These are phyloP conservation scores for Dicycla oo DNA, from an alignment of 2,888 invertebrate species.

Conservation along the genomic window DNA sequence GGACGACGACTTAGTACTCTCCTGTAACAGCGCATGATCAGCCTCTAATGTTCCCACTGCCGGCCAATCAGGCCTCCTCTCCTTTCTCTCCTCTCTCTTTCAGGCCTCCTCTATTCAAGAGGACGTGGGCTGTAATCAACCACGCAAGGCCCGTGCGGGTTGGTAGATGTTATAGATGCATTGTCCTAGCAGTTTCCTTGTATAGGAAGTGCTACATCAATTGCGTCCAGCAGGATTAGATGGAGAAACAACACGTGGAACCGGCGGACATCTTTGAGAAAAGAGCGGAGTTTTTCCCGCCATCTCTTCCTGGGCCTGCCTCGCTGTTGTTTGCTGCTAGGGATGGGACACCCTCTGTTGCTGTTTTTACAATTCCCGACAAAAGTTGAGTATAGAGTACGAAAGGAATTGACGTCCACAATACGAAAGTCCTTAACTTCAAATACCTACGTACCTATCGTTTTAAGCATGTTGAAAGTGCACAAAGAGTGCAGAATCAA, in stretches of 20 bases:
- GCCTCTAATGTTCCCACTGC: too few relatives aligned
- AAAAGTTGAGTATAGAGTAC: neutral
- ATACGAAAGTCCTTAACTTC: neutral
- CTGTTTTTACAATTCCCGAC: neutral
- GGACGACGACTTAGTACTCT: neutral
- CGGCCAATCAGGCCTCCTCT: too few relatives aligned
- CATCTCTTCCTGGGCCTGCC: neutral
- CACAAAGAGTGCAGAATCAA: neutral
- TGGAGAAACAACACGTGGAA: neutral
- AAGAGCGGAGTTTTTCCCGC: neutral
- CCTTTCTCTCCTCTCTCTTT: too few relatives aligned
- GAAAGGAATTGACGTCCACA: neutral
- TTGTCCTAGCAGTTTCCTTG: neutral
- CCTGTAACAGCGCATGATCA: too few relatives aligned
- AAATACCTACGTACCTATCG: neutral
- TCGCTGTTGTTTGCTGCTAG: neutral
- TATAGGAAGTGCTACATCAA: conserved; percentile 1
- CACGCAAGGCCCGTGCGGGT: too few relatives aligned
- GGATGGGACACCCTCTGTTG: neutral
- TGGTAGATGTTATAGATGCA: too few relatives aligned
- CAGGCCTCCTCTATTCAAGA: too few relatives aligned
- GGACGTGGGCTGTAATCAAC: too few relatives aligned
- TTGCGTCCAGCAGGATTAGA: neutral
- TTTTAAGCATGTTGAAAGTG: neutral
- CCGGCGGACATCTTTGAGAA: neutral